These are phyloP conservation scores for Dendropsophus ebraccatus DNA, from an alignment of 2,113 vertebrate genomes.

Conservation along the genomic window DNA sequence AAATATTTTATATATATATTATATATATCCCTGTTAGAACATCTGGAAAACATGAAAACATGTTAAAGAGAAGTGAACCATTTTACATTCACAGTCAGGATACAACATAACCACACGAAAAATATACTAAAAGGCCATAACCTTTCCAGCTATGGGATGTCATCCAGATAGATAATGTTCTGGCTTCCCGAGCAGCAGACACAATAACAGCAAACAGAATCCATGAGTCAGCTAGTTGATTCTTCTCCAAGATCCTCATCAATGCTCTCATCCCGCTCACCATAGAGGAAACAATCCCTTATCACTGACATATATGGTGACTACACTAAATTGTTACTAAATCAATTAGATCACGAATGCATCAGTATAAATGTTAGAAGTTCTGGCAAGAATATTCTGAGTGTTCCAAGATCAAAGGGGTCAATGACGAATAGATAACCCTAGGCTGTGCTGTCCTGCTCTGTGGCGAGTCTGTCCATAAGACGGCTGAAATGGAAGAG, in stretches of 20 bases:
- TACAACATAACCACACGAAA: background rate
- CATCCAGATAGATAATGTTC: constrained; percentile 29
- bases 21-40: no score
- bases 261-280: background rate
- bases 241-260: constrained; percentile 25
- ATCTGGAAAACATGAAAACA: constrained; percentile 7
- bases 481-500: no score
- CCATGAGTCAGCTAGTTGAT: constrained; percentile 43
- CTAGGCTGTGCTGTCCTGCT: no score
- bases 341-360: background rate
- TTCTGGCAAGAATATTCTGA: background rate
- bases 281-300: constrained; percentile 14
- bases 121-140: constrained; percentile 19
- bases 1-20: no score
- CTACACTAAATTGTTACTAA: constrained; percentile 4
- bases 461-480: no score
- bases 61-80: background rate
- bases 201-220: constrained; percentile 40
- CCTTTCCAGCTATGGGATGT: constrained; percentile 30
- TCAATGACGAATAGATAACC: background rate
- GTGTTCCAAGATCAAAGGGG: background rate
- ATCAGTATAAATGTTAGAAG: background rate
- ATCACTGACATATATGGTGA: constrained; percentile 2
- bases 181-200: constrained; percentile 47
- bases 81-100: constrained; percentile 16